A percentile compares a stretch with the other conserved stretches of the same genome.
phyloP scores from a whole-genome alignment of 2,797 vertebrate species.

The Tympanoctomys barrerae region DNA sequence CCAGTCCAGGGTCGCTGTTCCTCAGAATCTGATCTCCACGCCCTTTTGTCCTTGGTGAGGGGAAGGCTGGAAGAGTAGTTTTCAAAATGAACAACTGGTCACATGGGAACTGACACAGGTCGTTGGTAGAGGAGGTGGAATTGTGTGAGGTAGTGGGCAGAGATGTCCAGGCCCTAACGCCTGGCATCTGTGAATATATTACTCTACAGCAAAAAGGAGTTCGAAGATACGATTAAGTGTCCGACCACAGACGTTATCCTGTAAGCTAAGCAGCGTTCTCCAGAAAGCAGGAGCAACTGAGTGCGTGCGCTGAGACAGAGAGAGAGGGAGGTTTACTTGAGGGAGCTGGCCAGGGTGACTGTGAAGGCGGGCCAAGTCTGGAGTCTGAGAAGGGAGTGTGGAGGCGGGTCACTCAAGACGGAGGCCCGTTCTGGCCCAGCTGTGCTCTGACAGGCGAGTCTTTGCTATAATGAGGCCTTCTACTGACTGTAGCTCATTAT shows the following conservation, averaged over 20 bases:
- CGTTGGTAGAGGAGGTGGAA: neutral
- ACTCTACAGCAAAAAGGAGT: neutral
- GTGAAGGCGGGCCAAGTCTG: neutral
- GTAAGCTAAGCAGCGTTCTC: neutral
- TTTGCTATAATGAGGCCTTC: neutral
- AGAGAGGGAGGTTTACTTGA: neutral
- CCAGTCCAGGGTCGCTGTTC: neutral
- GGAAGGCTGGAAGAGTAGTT: neutral
- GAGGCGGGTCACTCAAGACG: too few relatives aligned
- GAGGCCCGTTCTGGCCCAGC: too few relatives aligned
- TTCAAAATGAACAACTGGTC: neutral
- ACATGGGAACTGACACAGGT: neutral
- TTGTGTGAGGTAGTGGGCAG: neutral
- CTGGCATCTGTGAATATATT: neutral
- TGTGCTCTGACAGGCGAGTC: neutral
- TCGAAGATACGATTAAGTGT: neutral
- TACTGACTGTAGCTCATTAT: neutral
- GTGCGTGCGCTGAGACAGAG: neutral
- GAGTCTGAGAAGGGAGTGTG: neutral
- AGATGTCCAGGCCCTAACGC: neutral
- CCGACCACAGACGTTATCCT: neutral
- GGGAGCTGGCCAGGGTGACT: neutral
- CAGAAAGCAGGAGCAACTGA: neutral
- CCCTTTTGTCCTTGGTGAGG: neutral
- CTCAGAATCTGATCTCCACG: neutral